Evolutionary conservation across 2,888 invertebrate species (phyloP), one percentile per base, ranked within the genome.

Genomic region (Thumatha senex): DNA sequence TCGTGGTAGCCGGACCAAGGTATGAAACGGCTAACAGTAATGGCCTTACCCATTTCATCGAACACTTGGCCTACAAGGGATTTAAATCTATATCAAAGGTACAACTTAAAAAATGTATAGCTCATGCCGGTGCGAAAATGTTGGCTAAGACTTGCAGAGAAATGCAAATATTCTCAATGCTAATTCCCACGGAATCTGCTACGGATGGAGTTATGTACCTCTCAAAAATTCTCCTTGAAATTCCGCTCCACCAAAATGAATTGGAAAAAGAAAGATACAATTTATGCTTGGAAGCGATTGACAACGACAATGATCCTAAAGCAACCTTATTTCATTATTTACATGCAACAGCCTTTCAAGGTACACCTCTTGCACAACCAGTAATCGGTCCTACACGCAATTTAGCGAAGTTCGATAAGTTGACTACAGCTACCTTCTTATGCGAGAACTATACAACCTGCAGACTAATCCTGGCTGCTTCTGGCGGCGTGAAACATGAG

Each of bases 381-480:
- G 76, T 92, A 8, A 79, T 84, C 15, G 97, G 97, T 3, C 94
- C 96, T 0, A 93, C 93, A 29, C 87, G 93, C 65, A 97, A 96
- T 74, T 94, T 84, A 24, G 18, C 51, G 7, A 69, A 51, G 2
- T 97, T 81, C 92, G 94, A 94, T 48, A 61, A 59, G 24, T 7
- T 42, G 1, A 59, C 55, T n/a, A 47, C 93, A 1, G 29, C 38
- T 4, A 40, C 48, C 2, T 88, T 71, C 54, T 55, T 83, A 9
- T 40, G 49, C 7, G 63, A 79, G 42, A 74, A 81, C 46, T 88
- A 84, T 34, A 76, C 76, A 24, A 86, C 87, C 0, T 70, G 94
- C 13, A 89, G 96, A 59, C 93, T 97, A 74, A 94, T 96, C 4
- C 77, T 97, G 30, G 94, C 95, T 30, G 94, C 93, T 39, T 95